These are phyloP conservation scores for Pholis gunnellus DNA, from an alignment of 2,113 vertebrate genomes.

Conservation along the genomic window DNA sequence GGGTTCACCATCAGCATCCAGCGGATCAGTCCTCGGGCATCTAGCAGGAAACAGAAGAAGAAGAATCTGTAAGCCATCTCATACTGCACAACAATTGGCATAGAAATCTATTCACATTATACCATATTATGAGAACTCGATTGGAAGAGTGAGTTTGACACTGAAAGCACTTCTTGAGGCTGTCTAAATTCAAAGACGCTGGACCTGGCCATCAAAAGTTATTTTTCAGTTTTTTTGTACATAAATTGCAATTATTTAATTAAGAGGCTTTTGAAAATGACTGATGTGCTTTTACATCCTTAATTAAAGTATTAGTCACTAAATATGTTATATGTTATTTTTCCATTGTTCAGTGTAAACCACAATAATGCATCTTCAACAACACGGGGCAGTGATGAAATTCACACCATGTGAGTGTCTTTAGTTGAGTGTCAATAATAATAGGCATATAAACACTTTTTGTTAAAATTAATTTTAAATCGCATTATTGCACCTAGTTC, in stretches of 20 bases:
- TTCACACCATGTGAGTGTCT: not conserved
- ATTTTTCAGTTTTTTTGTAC: too few species aligned
- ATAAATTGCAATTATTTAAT: not conserved
- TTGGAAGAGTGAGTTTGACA: too few species aligned
- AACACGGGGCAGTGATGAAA: not conserved
- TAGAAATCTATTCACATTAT: too few species aligned
- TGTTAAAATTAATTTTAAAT: not conserved
- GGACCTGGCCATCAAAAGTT: not conserved
- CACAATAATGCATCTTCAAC: conserved; percentile 2
- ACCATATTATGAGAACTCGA: too few species aligned
- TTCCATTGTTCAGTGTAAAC: conserved; percentile 13
- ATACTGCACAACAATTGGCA: not conserved
- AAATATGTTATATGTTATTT: conserved; percentile 8
- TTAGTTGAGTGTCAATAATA: not conserved
- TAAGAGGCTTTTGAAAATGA: not conserved
- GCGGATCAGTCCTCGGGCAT: conserved; percentile 96
- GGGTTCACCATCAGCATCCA: conserved; percentile 99
- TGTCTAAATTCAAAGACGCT: too few species aligned
- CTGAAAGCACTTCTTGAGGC: too few species aligned
- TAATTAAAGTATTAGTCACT: not conserved
- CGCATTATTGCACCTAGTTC: not conserved
- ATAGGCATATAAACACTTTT: not conserved
- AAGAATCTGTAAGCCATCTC: not conserved
- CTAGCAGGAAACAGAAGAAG: conserved; percentile 71
- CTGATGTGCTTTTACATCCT: not conserved